These are phyloP conservation scores for Rhynchomys soricoides DNA, from an alignment of 2,113 vertebrate species.

Conservation along the genomic window DNA sequence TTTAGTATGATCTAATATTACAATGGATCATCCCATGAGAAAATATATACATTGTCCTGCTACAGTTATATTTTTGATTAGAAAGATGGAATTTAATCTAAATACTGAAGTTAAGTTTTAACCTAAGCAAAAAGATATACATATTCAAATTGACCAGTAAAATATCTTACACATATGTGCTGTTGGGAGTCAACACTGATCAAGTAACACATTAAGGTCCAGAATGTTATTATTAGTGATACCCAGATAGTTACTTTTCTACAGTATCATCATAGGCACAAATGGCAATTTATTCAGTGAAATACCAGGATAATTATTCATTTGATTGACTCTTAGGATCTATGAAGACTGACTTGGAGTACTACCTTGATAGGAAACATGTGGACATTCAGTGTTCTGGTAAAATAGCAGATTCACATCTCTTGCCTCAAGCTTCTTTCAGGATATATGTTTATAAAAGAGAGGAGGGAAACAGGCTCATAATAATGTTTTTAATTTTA, in stretches of 20 bases:
- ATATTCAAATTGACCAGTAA: not conserved
- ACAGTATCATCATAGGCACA: not conserved
- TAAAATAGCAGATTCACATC: not conserved
- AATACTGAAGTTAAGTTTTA: not conserved
- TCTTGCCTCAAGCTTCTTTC: not conserved
- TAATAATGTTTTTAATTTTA: constrained; percentile 11
- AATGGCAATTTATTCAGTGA: not conserved
- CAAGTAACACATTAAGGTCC: not conserved
- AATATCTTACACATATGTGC: not conserved
- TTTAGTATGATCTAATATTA: not conserved
- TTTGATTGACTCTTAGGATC: not conserved
- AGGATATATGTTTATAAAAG: not conserved
- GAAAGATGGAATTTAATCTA: not conserved
- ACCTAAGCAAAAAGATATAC: not conserved
- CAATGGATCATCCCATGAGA: not conserved
- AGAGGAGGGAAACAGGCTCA: not conserved
- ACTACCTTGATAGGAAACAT: not conserved
- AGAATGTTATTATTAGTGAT: not conserved
- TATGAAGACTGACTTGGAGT: not conserved
- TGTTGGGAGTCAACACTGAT: not conserved
- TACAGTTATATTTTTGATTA: not conserved
- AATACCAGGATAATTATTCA: not conserved
- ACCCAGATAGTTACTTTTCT: not conserved
- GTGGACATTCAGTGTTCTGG: not conserved
- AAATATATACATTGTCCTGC: not conserved